Evolutionary conservation across 2,888 invertebrate species (phyloP).

Genomic region (Entomobrya multifasciata): DNA sequence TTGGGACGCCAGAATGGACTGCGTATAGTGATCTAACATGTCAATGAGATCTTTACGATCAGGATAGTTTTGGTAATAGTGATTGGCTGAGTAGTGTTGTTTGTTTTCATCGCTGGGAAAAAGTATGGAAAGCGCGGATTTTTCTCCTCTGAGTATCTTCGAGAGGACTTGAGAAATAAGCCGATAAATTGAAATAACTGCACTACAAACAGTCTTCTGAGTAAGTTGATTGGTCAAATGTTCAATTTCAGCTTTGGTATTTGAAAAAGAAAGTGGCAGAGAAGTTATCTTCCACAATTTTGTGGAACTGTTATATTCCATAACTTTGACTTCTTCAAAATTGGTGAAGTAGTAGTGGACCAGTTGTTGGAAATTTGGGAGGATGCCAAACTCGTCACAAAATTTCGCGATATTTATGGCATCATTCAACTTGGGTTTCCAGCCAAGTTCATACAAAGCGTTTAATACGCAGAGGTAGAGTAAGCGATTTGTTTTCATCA

Average conservation of each 20-base stretch:
- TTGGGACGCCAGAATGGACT: background rate
- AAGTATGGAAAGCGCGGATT: background rate
- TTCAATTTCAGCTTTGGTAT: background rate
- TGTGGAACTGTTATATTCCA: background rate
- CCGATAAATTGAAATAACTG: background rate
- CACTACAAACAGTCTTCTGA: background rate
- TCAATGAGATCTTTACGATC: background rate
- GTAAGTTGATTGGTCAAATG: background rate
- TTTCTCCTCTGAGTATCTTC: constrained; percentile 16
- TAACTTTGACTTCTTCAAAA: background rate
- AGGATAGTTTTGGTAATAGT: constrained; percentile 29
- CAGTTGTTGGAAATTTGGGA: background rate
- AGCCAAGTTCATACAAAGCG: constrained; percentile 35
- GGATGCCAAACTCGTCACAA: background rate
- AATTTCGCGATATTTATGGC: background rate
- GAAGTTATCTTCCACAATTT: background rate
- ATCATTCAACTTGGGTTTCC: constrained; percentile 26
- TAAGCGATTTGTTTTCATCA: background rate
- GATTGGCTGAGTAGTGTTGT: constrained; percentile 7
- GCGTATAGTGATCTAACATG: background rate
- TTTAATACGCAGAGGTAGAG: constrained; percentile 12
- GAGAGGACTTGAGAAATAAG: background rate
- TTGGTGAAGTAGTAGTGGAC: constrained; percentile 27
- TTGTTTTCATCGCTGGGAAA: constrained; percentile 35
- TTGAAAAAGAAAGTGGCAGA: background rate